These are phyloP conservation scores for Lamellibrachia satsuma DNA, from an alignment of 2,888 invertebrate species.

Conservation along the genomic window DNA sequence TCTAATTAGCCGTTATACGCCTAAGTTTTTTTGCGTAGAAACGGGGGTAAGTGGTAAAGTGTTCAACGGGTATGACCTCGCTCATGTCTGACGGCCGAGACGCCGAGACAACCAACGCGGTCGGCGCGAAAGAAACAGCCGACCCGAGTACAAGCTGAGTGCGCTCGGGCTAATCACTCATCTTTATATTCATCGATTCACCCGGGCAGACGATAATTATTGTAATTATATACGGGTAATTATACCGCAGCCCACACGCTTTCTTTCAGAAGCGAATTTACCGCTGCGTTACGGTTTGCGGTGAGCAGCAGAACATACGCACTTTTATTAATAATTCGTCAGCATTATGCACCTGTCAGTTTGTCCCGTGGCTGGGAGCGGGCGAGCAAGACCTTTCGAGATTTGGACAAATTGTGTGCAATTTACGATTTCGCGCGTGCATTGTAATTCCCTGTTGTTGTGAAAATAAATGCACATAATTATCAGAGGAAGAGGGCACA, in stretches of 20 bases:
- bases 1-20: background rate
- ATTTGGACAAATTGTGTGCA: background rate
- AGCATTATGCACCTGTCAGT: constrained; percentile 3
- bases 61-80: background rate
- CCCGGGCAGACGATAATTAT: background rate
- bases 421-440: no score
- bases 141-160: background rate
- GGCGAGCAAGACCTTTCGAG: background rate
- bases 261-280: background rate
- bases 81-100: background rate
- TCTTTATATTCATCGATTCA: constrained; percentile 10
- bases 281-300: background rate
- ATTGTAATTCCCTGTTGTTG: no score
- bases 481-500: no score
- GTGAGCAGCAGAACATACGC: background rate
- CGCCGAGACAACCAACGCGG: background rate
- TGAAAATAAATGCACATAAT: no score
- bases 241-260: constrained; percentile 11
- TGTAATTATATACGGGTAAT: constrained; percentile 5
- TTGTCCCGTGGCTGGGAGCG: background rate
- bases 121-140: background rate
- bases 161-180: background rate
- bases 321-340: background rate
- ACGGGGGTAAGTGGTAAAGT: background rate
- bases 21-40: background rate